Evolutionary conservation across 2,113 vertebrate genomes (phyloP).

Genomic region (Passer domesticus): DNA sequence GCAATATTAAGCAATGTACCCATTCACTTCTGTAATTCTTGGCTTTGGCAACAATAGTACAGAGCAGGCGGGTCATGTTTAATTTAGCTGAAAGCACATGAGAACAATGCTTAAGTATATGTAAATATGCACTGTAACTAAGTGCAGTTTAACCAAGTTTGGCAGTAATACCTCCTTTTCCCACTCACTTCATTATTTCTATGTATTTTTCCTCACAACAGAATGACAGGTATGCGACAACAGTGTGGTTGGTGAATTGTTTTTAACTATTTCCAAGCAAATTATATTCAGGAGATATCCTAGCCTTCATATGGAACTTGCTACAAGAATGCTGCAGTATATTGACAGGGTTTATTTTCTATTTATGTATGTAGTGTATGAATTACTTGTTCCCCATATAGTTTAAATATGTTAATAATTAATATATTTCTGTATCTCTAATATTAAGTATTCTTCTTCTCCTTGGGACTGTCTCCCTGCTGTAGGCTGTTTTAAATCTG

Average conservation of each 20-base stretch:
- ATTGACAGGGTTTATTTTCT: background rate
- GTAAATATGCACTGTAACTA: background rate
- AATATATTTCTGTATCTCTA: background rate
- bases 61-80: background rate
- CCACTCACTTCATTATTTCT: background rate
- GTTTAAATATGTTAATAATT: background rate
- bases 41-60: background rate
- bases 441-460: background rate
- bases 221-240: background rate
- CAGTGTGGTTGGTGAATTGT: background rate
- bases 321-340: background rate
- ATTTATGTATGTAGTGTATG: background rate
- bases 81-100: background rate
- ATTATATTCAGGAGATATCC: background rate
- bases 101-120: background rate
- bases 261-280: background rate
- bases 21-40: background rate
- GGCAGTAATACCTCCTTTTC: background rate
- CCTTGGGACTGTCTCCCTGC: background rate
- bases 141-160: background rate
- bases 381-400: background rate
- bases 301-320: background rate
- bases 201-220: background rate
- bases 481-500: background rate
- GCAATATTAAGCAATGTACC: background rate